Base-by-base conservation (phyloP, 2,797 vertebrate species). In the Psittacula echo region DNA sequence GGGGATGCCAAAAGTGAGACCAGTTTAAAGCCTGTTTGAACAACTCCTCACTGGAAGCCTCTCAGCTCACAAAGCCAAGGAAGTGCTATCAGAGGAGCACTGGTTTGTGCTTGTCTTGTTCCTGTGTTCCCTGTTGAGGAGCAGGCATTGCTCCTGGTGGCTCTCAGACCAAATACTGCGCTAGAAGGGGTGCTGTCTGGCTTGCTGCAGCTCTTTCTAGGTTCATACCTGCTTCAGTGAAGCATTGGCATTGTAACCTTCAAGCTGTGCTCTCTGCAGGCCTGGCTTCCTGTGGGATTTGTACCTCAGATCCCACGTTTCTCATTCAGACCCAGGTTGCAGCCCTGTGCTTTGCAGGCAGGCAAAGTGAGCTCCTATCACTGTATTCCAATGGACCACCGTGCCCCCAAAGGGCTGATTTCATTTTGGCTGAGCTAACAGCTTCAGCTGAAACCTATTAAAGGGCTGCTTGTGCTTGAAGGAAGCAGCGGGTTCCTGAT, bases 361-460 rank as follows among this genome's bases (percentile, higher is more conserved):
- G 51, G 72, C 27, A 30, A 23, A 5, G 41, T 23, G 2, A 82
- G 56, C 88, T 87, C 13, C 1, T 80, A 47, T 21, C 2, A 77
- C 56, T 39, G 68, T 53, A 3, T 64, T 67, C 37, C 87, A 34
- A 30, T 5, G 3, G 66, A 48, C 50, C 34, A 45, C 51, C 13
- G 1, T 89, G 74, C 34, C 85, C 77, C 27, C 54, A 37, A 60
- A 96, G 88, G 87, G 75, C 23, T 30, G 30, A 32, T 85, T 90
- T 95, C 75, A 80, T 95, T 94, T 75, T 73, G 85, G 79, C 93
- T 97, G 92, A 95, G 64, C 91, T 94, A 66, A 77, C 93, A 86
- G 53, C 73, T 92, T 79, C 76, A 32, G 91, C n/a, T 94, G 88
- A 54, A 95, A 96, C 90, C 91, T 93, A 61, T 91, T 75, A 76